phyloP scores from a whole-genome alignment of 2,888 invertebrate species.

The Hoplodrina blanda region DNA sequence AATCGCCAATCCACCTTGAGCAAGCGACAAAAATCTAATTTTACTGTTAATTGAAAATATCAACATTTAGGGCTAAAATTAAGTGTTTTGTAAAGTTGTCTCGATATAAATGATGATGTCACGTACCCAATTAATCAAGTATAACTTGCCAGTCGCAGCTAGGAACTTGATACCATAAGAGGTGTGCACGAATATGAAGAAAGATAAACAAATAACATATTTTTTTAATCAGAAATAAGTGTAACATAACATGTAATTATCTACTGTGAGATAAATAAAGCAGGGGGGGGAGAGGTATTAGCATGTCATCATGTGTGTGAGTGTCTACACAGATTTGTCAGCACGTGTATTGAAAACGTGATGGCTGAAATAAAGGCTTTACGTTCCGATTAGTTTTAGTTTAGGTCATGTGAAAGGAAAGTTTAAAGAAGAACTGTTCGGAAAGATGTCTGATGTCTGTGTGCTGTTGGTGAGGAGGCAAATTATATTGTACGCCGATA shows the following conservation, averaged over 20 bases:
- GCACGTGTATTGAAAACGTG: conserved; percentile 18
- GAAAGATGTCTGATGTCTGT: too few species aligned
- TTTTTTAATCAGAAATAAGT: conserved; percentile 33
- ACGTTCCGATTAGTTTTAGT: conserved; percentile 1
- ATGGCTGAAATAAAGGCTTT: not conserved
- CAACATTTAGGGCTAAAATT: too few species aligned
- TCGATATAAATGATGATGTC: too few species aligned
- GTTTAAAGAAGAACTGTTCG: too few species aligned
- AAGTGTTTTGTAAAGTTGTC: too few species aligned
- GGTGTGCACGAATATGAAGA: not conserved
- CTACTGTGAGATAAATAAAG: conserved; percentile 45
- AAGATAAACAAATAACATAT: conserved; percentile 19
- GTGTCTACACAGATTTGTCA: conserved; percentile 31
- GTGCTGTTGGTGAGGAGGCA: too few species aligned
- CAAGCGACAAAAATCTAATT: too few species aligned
- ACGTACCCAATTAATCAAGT: not conserved
- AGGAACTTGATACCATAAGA: not conserved
- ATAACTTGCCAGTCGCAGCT: conserved; percentile 11
- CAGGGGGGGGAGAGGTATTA: not conserved
- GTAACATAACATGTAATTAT: conserved; percentile 41
- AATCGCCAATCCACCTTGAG: too few species aligned
- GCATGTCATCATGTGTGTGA: not conserved
- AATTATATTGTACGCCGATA: too few species aligned
- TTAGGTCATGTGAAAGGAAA: not conserved
- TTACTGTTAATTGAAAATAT: too few species aligned